Conservation (phyloP, 2,888 invertebrate species). For the Troides helena region DNA sequence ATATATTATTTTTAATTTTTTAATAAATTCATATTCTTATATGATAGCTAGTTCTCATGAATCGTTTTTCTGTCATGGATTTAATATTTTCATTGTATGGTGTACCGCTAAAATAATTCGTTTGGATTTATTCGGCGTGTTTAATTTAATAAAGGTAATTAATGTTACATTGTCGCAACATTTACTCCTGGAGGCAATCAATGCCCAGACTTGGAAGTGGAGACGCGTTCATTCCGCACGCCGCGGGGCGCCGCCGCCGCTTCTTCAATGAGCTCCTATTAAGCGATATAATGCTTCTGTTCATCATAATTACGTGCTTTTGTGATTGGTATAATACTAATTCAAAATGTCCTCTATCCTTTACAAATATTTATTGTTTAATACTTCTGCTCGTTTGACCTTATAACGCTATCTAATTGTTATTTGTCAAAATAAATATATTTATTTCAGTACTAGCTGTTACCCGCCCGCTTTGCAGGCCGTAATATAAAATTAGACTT, state of each 20-base stretch:
- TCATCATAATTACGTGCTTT: constrained; percentile 35
- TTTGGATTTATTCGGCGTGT: constrained; percentile 8
- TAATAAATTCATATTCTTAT: too few relatives aligned
- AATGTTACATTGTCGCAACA: constrained; percentile 42
- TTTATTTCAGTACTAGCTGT: too few relatives aligned
- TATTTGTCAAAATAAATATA: too few relatives aligned
- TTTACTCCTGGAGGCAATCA: constrained; percentile 43
- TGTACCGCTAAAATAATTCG: not conserved
- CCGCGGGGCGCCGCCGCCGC: constrained; percentile 49
- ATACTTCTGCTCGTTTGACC: too few relatives aligned
- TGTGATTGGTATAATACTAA: constrained; percentile 29
- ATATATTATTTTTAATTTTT: too few relatives aligned
- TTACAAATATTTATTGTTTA: too few relatives aligned
- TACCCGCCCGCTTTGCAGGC: too few relatives aligned
- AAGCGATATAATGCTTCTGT: constrained; percentile 44
- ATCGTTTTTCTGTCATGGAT: too few relatives aligned
- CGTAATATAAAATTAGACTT: too few relatives aligned
- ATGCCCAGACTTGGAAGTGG: constrained; percentile 40
- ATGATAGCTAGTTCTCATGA: too few relatives aligned
- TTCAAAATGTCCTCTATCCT: constrained; percentile 5
- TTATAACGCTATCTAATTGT: too few relatives aligned
- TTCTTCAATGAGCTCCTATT: constrained; percentile 32
- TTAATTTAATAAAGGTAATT: constrained; percentile 45
- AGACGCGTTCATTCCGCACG: constrained; percentile 47
- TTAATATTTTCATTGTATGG: too few relatives aligned